A percentile compares a stretch with the other conserved stretches of the same genome.
Evolutionary conservation across 1,140 invertebrate species (phyloP).

Genomic region (Megalonaias nervosa): DNA sequence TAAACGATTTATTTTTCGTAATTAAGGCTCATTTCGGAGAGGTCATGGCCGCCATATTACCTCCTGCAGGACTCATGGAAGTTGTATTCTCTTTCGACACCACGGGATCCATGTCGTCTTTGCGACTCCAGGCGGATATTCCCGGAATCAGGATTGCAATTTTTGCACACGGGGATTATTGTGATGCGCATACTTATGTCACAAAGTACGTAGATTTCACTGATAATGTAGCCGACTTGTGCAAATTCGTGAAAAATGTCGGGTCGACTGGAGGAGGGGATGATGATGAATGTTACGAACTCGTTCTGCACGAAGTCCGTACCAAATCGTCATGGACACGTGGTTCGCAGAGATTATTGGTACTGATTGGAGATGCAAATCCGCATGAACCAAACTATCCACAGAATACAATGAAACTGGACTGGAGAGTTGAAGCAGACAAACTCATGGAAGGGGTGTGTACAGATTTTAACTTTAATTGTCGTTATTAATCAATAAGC

Average conservation of each 20-base stretch:
- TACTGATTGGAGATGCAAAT: conserved; percentile 58
- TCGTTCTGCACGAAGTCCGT: conserved; percentile 55
- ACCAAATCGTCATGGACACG: conserved; percentile 53
- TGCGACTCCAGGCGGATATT: conserved; percentile 56
- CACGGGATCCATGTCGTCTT: conserved; percentile 57
- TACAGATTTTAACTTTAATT: background rate
- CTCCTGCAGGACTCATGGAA: conserved; percentile 39
- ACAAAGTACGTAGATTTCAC: conserved; percentile 46
- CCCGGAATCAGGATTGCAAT: conserved; percentile 52
- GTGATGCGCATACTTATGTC: conserved; percentile 43
- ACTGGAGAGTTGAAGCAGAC: conserved; percentile 55
- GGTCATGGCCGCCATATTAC: too few species aligned
- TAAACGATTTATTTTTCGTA: too few species aligned
- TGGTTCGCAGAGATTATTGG: conserved; percentile 51
- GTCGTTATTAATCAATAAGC: too few species aligned
- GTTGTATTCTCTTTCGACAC: conserved; percentile 66
- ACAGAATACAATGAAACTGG: conserved; percentile 47
- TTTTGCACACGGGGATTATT: conserved; percentile 60
- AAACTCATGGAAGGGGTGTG: conserved; percentile 34
- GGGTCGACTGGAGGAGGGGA: conserved; percentile 41
- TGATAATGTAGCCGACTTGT: conserved; percentile 28
- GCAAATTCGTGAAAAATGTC: conserved; percentile 37
- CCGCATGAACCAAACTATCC: conserved; percentile 50
- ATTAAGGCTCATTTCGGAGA: too few species aligned
- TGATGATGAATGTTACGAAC: conserved; percentile 58